Evolutionary conservation across 1,140 invertebrate genomes (phyloP), one percentile per base, ranked within the genome.

Genomic region (Frieseomelitta varia): DNA sequence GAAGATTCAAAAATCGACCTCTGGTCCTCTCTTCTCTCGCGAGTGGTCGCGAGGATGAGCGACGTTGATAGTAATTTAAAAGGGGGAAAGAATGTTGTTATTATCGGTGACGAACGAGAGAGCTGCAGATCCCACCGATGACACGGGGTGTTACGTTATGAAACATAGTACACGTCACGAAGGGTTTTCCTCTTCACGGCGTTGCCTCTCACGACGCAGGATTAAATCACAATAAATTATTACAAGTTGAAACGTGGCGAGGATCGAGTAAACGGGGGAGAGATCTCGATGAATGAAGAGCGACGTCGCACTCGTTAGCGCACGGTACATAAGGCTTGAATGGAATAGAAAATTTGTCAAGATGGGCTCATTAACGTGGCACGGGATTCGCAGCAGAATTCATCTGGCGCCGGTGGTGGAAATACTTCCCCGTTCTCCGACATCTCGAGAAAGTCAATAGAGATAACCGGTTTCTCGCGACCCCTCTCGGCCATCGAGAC

Each of bases 311-410:
- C n/a, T 17, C n/a, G 17, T 63, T 63, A 12, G 24, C 21, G 24
- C 3, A 12, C 3, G 39, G 24, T 61, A 61, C n/a, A 14, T n/a
- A 61, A 12, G 47, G 27, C 8, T 24, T n/a, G 21, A 21, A 15
- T 27, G 8, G 24, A n/a, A 72, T 0, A 4, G 10, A 72, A 24
- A 24, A 17, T 74, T 56, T 56, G 30, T 4, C 53, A 27, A 17
- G 51, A 2, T 51, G 17, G 17, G 61, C 77, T 76, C 68, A 77
- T 82, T 77, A 82, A 67, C n/a, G 30, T 11, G 30, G 27, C 53
- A 2, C 8, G n/a, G 39, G 39, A 47, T 10, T 47, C 39, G 39
- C 10, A 19, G 6, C 12, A 27, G 21, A 30, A 30, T 24, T 30
- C 55, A 27, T n/a, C n/a, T 24, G 4, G 14, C 8, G 39, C 2